These are phyloP conservation scores for Tretioscincus oriximinensis DNA, from an alignment of 2,113 vertebrate species.

Conservation along the genomic window DNA sequence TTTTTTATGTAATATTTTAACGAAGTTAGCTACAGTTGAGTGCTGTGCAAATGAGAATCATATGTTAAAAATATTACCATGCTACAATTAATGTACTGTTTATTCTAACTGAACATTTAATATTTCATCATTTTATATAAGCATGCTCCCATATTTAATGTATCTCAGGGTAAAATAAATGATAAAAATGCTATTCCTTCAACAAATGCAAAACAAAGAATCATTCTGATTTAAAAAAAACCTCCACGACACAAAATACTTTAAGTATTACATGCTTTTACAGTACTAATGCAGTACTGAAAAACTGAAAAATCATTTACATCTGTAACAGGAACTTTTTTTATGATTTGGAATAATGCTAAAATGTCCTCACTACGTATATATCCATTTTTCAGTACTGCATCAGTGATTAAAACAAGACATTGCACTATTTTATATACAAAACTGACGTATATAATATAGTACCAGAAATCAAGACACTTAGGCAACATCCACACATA, in stretches of 20 bases:
- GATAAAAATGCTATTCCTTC: slow-evolving; percentile 33
- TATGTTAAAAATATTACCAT: slow-evolving; percentile 2
- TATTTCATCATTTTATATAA: slow-evolving; percentile 37
- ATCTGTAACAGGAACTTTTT: too few relatives aligned
- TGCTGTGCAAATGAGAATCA: slow-evolving; percentile 22
- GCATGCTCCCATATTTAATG: slow-evolving; percentile 29
- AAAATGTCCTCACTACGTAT: slow-evolving; percentile 36
- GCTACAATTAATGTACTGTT: slow-evolving; percentile 27
- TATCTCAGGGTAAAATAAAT: slow-evolving; percentile 32
- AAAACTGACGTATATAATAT: neutral
- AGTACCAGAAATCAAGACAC: neutral
- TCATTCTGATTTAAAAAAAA: too few relatives aligned
- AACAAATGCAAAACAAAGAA: neutral
- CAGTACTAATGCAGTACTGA: slow-evolving; percentile 1
- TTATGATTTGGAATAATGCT: slow-evolving; percentile 18
- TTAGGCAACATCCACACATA: too few relatives aligned
- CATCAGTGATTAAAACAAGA: neutral
- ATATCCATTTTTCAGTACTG: neutral
- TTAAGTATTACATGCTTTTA: slow-evolving; percentile 25
- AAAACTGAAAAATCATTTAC: too few relatives aligned
- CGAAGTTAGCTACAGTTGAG: slow-evolving; percentile 24
- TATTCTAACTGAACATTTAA: slow-evolving; percentile 34
- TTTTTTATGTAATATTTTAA: slow-evolving; percentile 34
- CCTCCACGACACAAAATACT: too few relatives aligned
- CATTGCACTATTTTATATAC: neutral